These are phyloP conservation scores for Entosphenus tridentatus DNA, from an alignment of 2,113 vertebrate species.

Conservation along the genomic window DNA sequence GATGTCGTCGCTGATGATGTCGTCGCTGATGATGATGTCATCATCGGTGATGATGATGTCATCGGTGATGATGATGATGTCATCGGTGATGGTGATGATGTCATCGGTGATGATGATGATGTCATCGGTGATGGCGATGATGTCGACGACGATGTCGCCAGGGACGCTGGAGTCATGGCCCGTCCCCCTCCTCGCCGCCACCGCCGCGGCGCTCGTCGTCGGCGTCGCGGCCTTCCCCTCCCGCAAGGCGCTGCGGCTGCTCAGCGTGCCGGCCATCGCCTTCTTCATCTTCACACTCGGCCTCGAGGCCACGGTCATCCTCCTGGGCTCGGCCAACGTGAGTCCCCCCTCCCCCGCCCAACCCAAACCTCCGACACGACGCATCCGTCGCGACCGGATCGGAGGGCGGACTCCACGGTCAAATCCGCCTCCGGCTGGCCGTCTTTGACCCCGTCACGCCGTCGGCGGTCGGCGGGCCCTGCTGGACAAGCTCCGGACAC, in stretches of 20 bases:
- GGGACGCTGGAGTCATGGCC: slow-evolving; percentile 59
- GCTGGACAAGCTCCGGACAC: too few species aligned
- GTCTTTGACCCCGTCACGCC: neutral
- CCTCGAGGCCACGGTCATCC: slow-evolving; percentile 63
- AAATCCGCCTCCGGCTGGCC: neutral
- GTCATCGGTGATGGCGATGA: too few species aligned
- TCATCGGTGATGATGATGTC: too few species aligned
- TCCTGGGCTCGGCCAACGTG: slow-evolving; percentile 53
- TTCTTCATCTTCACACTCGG: slow-evolving; percentile 73
- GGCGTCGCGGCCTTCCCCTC: slow-evolving; percentile 50
- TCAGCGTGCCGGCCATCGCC: slow-evolving; percentile 58
- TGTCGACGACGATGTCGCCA: slow-evolving; percentile 7
- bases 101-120: too few species aligned
- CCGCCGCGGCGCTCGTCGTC: slow-evolving; percentile 59
- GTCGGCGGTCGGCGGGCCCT: too few species aligned
- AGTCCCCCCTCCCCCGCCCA: slow-evolving; percentile 15
- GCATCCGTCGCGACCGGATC: neutral
- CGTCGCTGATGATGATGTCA: too few species aligned
- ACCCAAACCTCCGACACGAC: neutral
- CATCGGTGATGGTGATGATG: too few species aligned
- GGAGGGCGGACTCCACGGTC: neutral
- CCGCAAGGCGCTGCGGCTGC: slow-evolving; percentile 54
- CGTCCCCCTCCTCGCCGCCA: slow-evolving; percentile 49
- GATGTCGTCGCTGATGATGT: neutral
- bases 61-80: too few species aligned